phyloP scores from a whole-genome alignment of 2,113 vertebrate species.

The Rhabdomys dilectus region DNA sequence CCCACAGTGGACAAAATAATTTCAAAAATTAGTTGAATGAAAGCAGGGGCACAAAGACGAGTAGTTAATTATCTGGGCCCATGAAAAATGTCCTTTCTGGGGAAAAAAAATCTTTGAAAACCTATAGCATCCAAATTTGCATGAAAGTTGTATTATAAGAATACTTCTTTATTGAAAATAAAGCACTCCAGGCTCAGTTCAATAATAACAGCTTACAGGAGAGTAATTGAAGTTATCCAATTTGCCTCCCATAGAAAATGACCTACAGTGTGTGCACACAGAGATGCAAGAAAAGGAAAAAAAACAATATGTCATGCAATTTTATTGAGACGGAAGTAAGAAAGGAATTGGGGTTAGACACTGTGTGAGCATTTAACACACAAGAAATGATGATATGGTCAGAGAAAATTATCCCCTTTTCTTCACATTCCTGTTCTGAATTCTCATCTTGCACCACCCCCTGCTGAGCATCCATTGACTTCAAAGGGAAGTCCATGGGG shows the following conservation, averaged over 20 bases:
- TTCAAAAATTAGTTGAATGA: constrained; percentile 69
- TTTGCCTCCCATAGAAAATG: constrained; percentile 84
- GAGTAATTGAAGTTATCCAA: constrained; percentile 85
- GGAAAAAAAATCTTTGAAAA: constrained; percentile 77
- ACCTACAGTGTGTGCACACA: constrained; percentile 83
- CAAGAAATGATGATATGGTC: constrained; percentile 79
- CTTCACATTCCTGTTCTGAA: constrained; percentile 76
- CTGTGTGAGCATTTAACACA: constrained; percentile 75
- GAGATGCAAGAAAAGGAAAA: constrained; percentile 44
- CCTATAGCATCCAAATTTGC: constrained; percentile 73
- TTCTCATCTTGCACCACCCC: constrained; percentile 77
- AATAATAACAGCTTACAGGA: constrained; percentile 85
- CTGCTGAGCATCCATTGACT: constrained; percentile 80
- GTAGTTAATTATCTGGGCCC: constrained; percentile 65
- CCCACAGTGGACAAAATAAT: constrained; percentile 60
- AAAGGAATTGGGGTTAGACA: constrained; percentile 81
- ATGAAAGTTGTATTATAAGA: constrained; percentile 78
- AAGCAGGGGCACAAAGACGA: constrained; percentile 76
- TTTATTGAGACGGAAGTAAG: constrained; percentile 84
- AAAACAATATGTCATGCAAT: constrained; percentile 81
- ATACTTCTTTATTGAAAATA: constrained; percentile 85
- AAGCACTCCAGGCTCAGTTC: constrained; percentile 78
- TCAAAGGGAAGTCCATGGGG: constrained; percentile 81
- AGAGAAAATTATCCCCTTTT: constrained; percentile 77
- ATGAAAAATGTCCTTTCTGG: constrained; percentile 69